phyloP scores from a whole-genome alignment of 2,797 vertebrate species.

The Sphenopsis melanotis region DNA sequence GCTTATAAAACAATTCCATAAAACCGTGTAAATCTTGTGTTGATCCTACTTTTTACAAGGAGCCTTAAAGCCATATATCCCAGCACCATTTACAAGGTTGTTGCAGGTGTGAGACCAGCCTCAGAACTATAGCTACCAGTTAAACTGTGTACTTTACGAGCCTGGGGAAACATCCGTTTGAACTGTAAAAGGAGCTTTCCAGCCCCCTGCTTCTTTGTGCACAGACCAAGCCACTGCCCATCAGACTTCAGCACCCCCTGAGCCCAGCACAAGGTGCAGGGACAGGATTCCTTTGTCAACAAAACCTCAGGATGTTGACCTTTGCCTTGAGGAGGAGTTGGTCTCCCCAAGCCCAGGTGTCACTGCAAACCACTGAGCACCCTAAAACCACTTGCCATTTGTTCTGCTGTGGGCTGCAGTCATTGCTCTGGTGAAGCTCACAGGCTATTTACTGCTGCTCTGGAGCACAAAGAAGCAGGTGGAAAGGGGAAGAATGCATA shows the following conservation, averaged over 20 bases:
- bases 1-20: slow-evolving; percentile 71
- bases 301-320: not conserved
- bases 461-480: not conserved
- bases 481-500: not conserved
- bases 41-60: slow-evolving; percentile 73
- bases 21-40: slow-evolving; percentile 73
- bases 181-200: slow-evolving; percentile 44
- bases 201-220: slow-evolving; percentile 10
- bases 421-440: not conserved
- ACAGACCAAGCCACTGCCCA: not conserved
- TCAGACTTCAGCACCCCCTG: not conserved
- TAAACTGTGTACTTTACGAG: slow-evolving; percentile 70
- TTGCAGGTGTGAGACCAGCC: slow-evolving; percentile 72
- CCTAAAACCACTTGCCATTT: not conserved
- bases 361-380: not conserved
- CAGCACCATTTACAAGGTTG: slow-evolving; percentile 68
- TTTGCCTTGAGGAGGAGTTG: slow-evolving; percentile 11
- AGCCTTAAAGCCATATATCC: slow-evolving; percentile 61
- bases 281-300: slow-evolving; percentile 26
- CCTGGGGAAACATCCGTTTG: slow-evolving; percentile 66
- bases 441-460: not conserved
- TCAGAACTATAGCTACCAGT: slow-evolving; percentile 65
- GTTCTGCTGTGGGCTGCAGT: not conserved
- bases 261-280: not conserved
- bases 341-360: not conserved